These are phyloP conservation scores for Daboia siamensis DNA, from an alignment of 2,113 vertebrate genomes.

Conservation along the genomic window DNA sequence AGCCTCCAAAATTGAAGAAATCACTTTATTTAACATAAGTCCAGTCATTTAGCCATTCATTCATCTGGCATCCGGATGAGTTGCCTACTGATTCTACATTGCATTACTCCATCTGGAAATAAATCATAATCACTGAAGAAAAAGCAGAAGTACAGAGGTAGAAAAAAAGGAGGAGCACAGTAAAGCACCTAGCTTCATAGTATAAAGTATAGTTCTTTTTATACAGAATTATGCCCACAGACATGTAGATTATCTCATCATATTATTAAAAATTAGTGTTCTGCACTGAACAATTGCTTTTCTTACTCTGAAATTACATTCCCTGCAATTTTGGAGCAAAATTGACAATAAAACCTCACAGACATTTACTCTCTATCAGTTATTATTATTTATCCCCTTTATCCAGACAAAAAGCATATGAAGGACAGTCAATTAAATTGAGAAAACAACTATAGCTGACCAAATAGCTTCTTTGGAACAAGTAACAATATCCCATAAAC, in stretches of 20 bases:
- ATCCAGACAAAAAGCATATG: rapidly evolving
- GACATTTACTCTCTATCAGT: background rate
- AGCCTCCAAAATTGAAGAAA: no score
- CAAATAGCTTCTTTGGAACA: background rate
- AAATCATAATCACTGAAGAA: no score
- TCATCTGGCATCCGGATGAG: no score
- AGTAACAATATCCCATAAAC: background rate
- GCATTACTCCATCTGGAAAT: no score
- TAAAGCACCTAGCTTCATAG: background rate
- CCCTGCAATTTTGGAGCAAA: background rate
- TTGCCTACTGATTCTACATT: no score
- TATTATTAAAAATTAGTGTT: background rate
- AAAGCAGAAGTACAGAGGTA: background rate
- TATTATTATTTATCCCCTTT: background rate
- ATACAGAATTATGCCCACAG: background rate
- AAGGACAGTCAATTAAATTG: background rate
- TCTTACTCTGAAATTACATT: background rate
- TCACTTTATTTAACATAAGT: no score
- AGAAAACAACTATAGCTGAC: background rate
- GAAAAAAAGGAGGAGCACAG: background rate
- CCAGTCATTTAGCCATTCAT: no score
- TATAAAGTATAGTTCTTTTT: background rate
- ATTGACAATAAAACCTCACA: background rate
- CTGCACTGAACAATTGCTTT: background rate
- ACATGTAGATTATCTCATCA: background rate